A percentile compares a stretch with the other conserved stretches of the same genome.
Evolutionary conservation across 2,888 invertebrate genomes (phyloP).

Genomic region (Muschampia staudingeri): DNA sequence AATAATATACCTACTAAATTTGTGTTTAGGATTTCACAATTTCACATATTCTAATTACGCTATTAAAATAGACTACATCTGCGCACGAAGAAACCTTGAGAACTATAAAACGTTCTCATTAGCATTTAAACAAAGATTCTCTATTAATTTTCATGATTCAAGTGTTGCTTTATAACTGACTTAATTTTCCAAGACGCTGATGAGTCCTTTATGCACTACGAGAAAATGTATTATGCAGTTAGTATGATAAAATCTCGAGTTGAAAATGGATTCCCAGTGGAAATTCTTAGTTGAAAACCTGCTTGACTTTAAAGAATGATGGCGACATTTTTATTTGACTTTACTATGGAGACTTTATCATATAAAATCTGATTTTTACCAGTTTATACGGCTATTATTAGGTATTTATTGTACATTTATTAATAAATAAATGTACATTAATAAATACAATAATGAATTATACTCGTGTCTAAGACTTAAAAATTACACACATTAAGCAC

Average conservation of each 20-base stretch:
- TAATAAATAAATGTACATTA: no score
- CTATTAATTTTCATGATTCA: constrained; percentile 31
- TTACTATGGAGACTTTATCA: background rate
- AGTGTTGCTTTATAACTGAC: constrained; percentile 31
- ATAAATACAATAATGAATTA: no score
- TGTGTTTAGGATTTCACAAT: no score
- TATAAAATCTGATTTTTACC: background rate
- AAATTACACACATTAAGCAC: no score
- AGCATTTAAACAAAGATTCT: constrained; percentile 39
- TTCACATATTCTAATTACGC: no score
- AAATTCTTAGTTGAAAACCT: constrained; percentile 12
- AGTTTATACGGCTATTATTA: background rate
- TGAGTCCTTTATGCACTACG: constrained; percentile 37
- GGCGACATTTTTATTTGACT: constrained; percentile 20
- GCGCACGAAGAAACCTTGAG: background rate
- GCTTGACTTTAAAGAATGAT: constrained; percentile 18
- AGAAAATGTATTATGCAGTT: constrained; percentile 36
- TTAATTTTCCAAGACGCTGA: constrained; percentile 32
- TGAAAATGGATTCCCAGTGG: constrained; percentile 25
- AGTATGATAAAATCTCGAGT: constrained; percentile 32
- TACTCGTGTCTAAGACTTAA: no score
- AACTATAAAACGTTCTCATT: background rate
- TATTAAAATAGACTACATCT: background rate
- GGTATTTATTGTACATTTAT: no score
- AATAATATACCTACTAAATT: no score